Percentiles rank a stretch among this genome's conserved stretches.
These are phyloP conservation scores for Anisognathus igniventris DNA, from an alignment of 2,797 vertebrate genomes.

Conservation along the genomic window DNA sequence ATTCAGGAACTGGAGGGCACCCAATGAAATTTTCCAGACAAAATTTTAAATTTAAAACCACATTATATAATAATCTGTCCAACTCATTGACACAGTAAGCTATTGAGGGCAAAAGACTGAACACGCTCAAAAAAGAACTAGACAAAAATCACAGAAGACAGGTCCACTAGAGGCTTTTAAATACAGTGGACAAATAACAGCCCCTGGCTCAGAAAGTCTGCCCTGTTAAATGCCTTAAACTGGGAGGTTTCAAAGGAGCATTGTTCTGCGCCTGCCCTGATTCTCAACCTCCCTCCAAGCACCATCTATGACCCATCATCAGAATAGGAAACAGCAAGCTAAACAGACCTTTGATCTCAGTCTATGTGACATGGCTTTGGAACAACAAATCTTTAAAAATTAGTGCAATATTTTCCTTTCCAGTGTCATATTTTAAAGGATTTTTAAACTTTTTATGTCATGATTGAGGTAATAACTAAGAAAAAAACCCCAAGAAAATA, in stretches of 20 bases:
- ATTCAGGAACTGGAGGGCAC: neutral
- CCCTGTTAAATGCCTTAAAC: conserved; percentile 11
- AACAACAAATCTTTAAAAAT: neutral
- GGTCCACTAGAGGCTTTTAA: neutral
- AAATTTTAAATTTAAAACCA: neutral
- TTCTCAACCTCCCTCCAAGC: neutral
- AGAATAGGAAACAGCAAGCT: neutral
- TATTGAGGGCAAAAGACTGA: neutral
- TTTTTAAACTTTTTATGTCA: neutral
- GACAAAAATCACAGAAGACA: neutral
- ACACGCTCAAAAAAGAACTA: neutral
- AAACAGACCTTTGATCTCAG: neutral
- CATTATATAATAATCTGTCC: neutral
- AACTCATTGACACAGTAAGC: neutral
- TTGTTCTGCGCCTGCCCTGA: neutral
- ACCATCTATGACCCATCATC: neutral
- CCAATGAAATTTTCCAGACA: neutral
- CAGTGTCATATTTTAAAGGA: neutral
- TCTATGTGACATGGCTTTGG: neutral
- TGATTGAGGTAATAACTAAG: neutral
- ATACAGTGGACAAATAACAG: neutral
- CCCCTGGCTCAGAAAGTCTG: neutral
- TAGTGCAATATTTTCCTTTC: neutral
- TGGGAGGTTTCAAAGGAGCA: neutral
- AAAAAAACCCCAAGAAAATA: neutral